Conservation (phyloP, 2,888 invertebrate genomes). For the Baronia brevicornis region DNA sequence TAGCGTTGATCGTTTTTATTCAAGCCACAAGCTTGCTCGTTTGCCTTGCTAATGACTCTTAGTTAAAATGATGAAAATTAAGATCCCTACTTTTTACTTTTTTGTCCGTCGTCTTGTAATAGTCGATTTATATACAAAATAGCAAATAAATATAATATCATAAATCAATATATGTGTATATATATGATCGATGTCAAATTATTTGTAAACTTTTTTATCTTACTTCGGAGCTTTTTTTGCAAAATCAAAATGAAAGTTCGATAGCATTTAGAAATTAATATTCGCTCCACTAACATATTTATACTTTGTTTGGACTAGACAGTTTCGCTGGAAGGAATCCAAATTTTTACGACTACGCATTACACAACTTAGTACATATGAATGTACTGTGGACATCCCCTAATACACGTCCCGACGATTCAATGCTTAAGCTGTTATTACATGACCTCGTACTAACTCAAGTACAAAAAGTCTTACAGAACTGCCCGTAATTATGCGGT, state of each 20-base stretch:
- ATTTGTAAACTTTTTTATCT: background rate
- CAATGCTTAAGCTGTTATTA: conserved; percentile 8
- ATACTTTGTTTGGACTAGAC: conserved; percentile 22
- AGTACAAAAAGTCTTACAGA: conserved; percentile 4
- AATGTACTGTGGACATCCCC: conserved; percentile 10
- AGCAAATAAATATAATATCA: too few relatives aligned
- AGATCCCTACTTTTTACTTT: too few relatives aligned
- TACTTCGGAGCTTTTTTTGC: background rate
- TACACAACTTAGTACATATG: conserved; percentile 9
- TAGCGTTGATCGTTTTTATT: too few relatives aligned
- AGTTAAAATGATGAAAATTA: too few relatives aligned
- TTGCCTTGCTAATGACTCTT: too few relatives aligned
- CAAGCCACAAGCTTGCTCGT: too few relatives aligned
- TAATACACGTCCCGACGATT: conserved; percentile 6
- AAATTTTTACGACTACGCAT: conserved; percentile 31
- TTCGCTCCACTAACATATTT: conserved; percentile 17
- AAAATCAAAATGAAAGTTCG: background rate
- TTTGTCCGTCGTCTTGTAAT: too few relatives aligned
- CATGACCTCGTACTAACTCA: conserved; percentile 3
- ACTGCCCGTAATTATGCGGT: background rate
- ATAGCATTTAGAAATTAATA: conserved; percentile 19
- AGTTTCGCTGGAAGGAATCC: conserved; percentile 35
- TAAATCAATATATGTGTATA: too few relatives aligned
- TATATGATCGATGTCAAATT: too few relatives aligned
- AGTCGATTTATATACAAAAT: too few relatives aligned